Conservation (phyloP, 2,113 vertebrate species). For the Halichoerus grypus region DNA sequence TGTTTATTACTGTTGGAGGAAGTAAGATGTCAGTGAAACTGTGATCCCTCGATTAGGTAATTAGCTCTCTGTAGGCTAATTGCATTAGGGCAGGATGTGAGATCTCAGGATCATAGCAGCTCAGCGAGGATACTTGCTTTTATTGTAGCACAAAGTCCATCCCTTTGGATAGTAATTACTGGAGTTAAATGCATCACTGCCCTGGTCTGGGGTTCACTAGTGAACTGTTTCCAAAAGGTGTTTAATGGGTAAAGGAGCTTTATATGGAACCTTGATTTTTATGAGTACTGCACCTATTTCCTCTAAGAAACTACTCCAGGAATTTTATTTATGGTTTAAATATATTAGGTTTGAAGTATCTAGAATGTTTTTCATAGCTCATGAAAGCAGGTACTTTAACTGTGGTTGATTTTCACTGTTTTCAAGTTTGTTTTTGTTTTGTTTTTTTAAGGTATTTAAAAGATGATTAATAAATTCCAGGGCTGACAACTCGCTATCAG, state of each 20-base stretch:
- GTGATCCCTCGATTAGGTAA: slow-evolving; percentile 89
- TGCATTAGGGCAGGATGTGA: slow-evolving; percentile 91
- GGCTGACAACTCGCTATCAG: not conserved
- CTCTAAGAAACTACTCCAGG: slow-evolving; percentile 44
- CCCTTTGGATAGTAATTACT: slow-evolving; percentile 87
- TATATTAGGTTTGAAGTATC: slow-evolving; percentile 5
- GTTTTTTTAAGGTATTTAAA: not conserved
- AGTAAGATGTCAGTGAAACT: slow-evolving; percentile 90
- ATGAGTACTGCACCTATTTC: slow-evolving; percentile 72
- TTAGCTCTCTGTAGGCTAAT: slow-evolving; percentile 91
- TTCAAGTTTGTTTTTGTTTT: not conserved
- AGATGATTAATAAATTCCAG: not conserved
- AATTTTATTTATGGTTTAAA: slow-evolving; percentile 57
- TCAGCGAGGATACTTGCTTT: slow-evolving; percentile 82
- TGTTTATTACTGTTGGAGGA: slow-evolving; percentile 91
- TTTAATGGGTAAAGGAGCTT: slow-evolving; percentile 75
- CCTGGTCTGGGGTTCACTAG: slow-evolving; percentile 72
- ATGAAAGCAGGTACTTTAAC: not conserved
- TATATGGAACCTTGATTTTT: slow-evolving; percentile 62
- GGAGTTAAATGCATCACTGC: slow-evolving; percentile 80
- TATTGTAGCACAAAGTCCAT: slow-evolving; percentile 80
- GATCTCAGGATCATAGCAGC: slow-evolving; percentile 84
- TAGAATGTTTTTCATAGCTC: slow-evolving; percentile 4
- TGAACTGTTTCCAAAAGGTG: slow-evolving; percentile 68
- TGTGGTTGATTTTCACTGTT: not conserved